These are phyloP conservation scores for Chitala chitala DNA, from an alignment of 2,113 vertebrate species.

Conservation along the genomic window DNA sequence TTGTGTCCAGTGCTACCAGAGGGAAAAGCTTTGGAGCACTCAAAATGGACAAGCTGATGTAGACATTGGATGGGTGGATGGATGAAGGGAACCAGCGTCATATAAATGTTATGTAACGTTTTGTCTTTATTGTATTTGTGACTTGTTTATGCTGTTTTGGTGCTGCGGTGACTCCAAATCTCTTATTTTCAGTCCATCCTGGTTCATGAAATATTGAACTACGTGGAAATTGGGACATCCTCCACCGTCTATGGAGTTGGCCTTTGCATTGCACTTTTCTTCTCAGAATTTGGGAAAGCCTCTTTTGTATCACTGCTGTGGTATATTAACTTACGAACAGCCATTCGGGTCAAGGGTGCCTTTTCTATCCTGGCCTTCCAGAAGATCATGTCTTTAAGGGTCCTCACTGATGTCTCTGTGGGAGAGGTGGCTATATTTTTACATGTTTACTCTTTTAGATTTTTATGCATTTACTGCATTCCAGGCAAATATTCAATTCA, in stretches of 20 bases:
- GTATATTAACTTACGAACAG: conserved; percentile 69
- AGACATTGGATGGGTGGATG: neutral
- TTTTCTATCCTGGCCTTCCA: conserved; percentile 60
- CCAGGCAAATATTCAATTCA: no score
- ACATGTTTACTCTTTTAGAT: neutral
- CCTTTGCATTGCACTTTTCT: conserved; percentile 63
- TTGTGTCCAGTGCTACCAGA: no score
- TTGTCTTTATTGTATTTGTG: neutral
- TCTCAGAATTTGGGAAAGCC: conserved; percentile 59
- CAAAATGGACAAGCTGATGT: no score
- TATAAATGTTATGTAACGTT: neutral
- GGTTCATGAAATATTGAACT: conserved; percentile 60
- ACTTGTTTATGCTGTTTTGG: neutral
- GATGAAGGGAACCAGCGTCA: no score
- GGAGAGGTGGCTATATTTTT: conserved; percentile 62
- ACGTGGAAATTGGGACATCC: conserved; percentile 28
- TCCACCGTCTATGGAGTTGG: conserved; percentile 48
- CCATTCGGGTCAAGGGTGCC: conserved; percentile 64
- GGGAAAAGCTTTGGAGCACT: no score
- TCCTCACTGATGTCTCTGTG: conserved; percentile 51
- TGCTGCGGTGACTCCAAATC: neutral
- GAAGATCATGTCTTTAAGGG: conserved; percentile 64
- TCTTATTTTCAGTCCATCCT: conserved; percentile 57
- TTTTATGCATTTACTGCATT: neutral
- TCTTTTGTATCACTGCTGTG: conserved; percentile 59